Percentiles rank a stretch among this genome's conserved stretches.
These are phyloP conservation scores for Paelopatides confundens DNA, from an alignment of 53 echinoderm and acorn worm genomes.

Conservation along the genomic window DNA sequence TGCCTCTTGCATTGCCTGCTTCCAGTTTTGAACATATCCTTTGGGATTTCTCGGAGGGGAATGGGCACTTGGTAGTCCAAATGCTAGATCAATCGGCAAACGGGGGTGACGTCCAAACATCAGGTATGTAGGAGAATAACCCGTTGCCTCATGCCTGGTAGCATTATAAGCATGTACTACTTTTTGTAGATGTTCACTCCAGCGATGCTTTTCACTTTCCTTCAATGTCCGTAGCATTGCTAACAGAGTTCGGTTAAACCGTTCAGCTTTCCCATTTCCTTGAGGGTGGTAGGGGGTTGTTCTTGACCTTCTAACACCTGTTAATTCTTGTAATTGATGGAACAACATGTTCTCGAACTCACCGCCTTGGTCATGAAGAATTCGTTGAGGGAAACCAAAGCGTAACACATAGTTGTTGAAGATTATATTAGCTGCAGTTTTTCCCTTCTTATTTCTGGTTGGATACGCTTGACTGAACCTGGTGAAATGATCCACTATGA, in stretches of 20 bases:
- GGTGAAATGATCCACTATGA: constrained; percentile 63
- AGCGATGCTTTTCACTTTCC: constrained; percentile 61
- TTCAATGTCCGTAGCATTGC: constrained; percentile 62
- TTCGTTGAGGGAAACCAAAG: constrained; percentile 67
- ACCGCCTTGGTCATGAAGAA: constrained; percentile 78
- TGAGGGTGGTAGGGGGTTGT: constrained; percentile 71
- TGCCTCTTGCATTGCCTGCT: constrained; percentile 32
- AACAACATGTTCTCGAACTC: constrained; percentile 74
- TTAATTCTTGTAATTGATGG: constrained; percentile 43
- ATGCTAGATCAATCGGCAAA: constrained; percentile 47
- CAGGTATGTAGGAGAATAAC: constrained; percentile 6
- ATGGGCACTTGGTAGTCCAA: not conserved
- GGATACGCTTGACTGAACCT: constrained; percentile 70
- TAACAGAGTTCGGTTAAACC: constrained; percentile 69
- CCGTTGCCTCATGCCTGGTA: constrained; percentile 49
- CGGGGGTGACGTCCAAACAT: constrained; percentile 16
- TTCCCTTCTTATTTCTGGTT: constrained; percentile 67
- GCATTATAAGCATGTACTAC: constrained; percentile 74
- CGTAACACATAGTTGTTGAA: constrained; percentile 73
- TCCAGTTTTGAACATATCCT: constrained; percentile 35
- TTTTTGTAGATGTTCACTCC: constrained; percentile 56
- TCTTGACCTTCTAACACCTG: constrained; percentile 45
- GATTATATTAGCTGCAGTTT: constrained; percentile 71
- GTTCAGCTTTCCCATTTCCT: constrained; percentile 68
- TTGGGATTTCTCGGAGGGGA: not conserved